A percentile compares a stretch with the other conserved stretches of the same genome.
phyloP scores from a whole-genome alignment of 2,797 vertebrate species.

The Ceyx erithaca region DNA sequence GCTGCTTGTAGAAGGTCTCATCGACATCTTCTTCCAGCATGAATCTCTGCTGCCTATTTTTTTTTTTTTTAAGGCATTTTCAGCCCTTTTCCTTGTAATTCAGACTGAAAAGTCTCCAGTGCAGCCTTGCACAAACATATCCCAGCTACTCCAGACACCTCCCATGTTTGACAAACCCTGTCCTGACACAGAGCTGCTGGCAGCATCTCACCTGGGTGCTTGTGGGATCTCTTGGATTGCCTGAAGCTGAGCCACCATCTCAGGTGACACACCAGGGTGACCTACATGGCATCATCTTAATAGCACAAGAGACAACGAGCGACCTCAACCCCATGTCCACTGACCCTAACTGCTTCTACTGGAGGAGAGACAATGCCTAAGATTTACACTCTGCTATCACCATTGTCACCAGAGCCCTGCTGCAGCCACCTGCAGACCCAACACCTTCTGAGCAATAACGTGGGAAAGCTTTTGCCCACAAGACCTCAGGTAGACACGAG shows the following conservation, averaged over 20 bases:
- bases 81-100: background rate
- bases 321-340: fast-evolving
- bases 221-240: background rate
- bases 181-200: fast-evolving
- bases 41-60: too few relatives aligned
- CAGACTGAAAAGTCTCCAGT: background rate
- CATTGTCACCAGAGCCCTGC: background rate
- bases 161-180: fast-evolving
- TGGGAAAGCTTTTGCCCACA: background rate
- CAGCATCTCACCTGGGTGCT: background rate
- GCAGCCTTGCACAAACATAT: too few relatives aligned
- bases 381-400: background rate
- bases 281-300: background rate
- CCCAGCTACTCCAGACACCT: background rate
- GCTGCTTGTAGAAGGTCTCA: too few relatives aligned
- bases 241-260: background rate
- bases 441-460: background rate
- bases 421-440: background rate
- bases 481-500: background rate
- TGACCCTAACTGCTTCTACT: background rate
- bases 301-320: background rate
- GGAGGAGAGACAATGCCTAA: background rate
- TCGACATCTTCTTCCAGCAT: background rate
- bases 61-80: background rate
- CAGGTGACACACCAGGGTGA: background rate